These are phyloP conservation scores for Drosophila helvetica DNA, from an alignment of 2,888 invertebrate genomes.

Conservation along the genomic window DNA sequence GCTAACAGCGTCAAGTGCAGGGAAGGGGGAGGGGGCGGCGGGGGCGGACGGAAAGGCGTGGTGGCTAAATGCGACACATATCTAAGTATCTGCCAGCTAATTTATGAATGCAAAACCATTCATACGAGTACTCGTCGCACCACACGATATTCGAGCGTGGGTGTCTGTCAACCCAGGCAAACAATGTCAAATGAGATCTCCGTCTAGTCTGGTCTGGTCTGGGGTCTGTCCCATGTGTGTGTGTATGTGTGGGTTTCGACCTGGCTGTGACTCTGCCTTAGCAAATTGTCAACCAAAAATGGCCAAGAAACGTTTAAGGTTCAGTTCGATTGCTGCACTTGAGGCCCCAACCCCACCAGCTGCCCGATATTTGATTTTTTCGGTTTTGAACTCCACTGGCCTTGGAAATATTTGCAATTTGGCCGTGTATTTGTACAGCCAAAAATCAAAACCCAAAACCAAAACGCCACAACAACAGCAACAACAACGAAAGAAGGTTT, in stretches of 20 bases:
- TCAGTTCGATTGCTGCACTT: slow-evolving; percentile 56
- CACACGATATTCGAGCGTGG: slow-evolving; percentile 70
- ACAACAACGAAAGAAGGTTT: slow-evolving; percentile 16
- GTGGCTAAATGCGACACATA: slow-evolving; percentile 54
- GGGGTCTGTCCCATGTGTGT: too few relatives aligned
- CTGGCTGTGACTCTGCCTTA: slow-evolving; percentile 39
- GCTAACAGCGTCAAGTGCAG: slow-evolving; percentile 7
- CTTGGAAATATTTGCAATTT: slow-evolving; percentile 54
- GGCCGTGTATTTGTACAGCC: slow-evolving; percentile 31
- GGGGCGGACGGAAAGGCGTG: not conserved
- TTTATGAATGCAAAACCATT: slow-evolving; percentile 77
- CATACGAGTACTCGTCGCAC: slow-evolving; percentile 47
- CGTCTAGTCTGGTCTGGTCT: slow-evolving; percentile 12
- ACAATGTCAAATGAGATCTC: slow-evolving; percentile 56
- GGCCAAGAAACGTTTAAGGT: slow-evolving; percentile 49
- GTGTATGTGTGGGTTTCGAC: slow-evolving; percentile 51
- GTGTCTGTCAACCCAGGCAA: slow-evolving; percentile 49
- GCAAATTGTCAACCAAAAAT: slow-evolving; percentile 38
- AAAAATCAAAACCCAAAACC: slow-evolving; percentile 3
- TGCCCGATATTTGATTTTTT: slow-evolving; percentile 41
- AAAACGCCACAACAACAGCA: not conserved
- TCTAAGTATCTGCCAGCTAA: slow-evolving; percentile 58
- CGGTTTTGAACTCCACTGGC: slow-evolving; percentile 59
- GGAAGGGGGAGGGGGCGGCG: too few relatives aligned
- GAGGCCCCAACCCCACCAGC: slow-evolving; percentile 33